Percentiles rank a stretch among this genome's conserved stretches.
These are phyloP conservation scores for Anoncus sp. DNA, from an alignment of 2,888 invertebrate species.

Conservation along the genomic window DNA sequence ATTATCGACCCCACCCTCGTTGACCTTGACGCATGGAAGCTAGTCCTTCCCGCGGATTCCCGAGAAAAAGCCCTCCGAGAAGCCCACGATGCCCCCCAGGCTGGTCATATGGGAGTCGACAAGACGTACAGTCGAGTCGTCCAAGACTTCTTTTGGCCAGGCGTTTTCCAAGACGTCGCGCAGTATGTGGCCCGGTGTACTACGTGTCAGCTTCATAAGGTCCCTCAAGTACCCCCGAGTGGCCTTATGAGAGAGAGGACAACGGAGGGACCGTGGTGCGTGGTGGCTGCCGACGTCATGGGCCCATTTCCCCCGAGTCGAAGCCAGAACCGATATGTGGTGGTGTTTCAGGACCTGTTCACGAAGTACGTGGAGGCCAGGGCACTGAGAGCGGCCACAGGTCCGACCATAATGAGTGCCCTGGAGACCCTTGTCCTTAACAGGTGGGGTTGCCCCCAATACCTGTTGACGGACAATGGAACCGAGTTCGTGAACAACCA, in stretches of 20 bases:
- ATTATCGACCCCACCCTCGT: slow-evolving; percentile 30
- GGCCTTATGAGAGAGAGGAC: slow-evolving; percentile 66
- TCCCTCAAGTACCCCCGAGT: too few species aligned
- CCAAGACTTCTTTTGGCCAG: slow-evolving; percentile 66
- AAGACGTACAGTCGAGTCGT: slow-evolving; percentile 42
- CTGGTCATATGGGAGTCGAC: slow-evolving; percentile 68
- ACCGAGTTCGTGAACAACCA: too few species aligned
- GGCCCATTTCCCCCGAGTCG: slow-evolving; percentile 64
- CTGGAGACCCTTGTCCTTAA: too few species aligned
- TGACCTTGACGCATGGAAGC: slow-evolving; percentile 61
- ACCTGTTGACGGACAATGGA: too few species aligned
- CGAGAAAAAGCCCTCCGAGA: slow-evolving; percentile 57
- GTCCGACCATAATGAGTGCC: slow-evolving; percentile 10
- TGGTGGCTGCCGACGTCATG: slow-evolving; percentile 62
- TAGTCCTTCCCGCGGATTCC: slow-evolving; percentile 62
- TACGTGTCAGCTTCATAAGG: too few species aligned
- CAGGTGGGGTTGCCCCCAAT: slow-evolving; percentile 12
- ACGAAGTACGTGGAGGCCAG: too few species aligned
- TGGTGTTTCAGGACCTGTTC: too few species aligned
- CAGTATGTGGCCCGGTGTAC: slow-evolving; percentile 67
- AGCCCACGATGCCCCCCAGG: slow-evolving; percentile 62
- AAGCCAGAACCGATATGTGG: too few species aligned
- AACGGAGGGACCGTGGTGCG: slow-evolving; percentile 46
- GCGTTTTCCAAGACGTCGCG: slow-evolving; percentile 60
- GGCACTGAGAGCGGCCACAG: too few species aligned